Conservation (phyloP, 23 tunicate species). For the Phallusia fumigata region DNA sequence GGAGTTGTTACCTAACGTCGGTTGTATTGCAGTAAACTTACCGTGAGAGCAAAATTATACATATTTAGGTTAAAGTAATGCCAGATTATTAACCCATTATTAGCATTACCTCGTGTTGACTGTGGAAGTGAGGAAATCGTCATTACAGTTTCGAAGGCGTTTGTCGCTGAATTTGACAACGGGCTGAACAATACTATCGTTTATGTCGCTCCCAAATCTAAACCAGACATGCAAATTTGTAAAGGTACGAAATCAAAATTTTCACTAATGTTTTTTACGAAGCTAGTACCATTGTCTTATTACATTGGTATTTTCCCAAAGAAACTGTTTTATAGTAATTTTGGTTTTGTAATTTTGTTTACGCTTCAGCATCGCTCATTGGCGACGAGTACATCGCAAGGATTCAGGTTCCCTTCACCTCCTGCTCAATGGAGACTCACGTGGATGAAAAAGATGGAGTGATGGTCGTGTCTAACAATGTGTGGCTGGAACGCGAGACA, state of each 20-base stretch:
- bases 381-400: neutral
- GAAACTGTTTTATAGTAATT: too few species aligned
- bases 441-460: conserved; percentile 4
- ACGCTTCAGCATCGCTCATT: neutral
- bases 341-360: too few species aligned
- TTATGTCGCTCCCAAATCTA: neutral
- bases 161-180: conserved; percentile 12
- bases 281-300: too few species aligned
- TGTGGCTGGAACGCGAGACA: conserved; percentile 14
- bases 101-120: neutral
- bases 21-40: too few species aligned
- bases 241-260: neutral
- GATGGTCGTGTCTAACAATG: neutral
- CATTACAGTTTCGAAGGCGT: conserved; percentile 6
- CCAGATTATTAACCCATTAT: too few species aligned
- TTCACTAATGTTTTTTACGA: too few species aligned
- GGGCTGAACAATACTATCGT: conserved; percentile 5
- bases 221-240: neutral
- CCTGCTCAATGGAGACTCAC: neutral
- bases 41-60: too few species aligned
- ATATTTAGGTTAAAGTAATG: too few species aligned
- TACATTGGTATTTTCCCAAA: too few species aligned
- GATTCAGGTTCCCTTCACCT: neutral
- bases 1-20: too few species aligned
- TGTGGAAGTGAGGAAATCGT: conserved; percentile 1